Base-by-base conservation (phyloP, 2,113 vertebrate species). In the western clawed frog (Xenopus tropicalis) region DNA sequence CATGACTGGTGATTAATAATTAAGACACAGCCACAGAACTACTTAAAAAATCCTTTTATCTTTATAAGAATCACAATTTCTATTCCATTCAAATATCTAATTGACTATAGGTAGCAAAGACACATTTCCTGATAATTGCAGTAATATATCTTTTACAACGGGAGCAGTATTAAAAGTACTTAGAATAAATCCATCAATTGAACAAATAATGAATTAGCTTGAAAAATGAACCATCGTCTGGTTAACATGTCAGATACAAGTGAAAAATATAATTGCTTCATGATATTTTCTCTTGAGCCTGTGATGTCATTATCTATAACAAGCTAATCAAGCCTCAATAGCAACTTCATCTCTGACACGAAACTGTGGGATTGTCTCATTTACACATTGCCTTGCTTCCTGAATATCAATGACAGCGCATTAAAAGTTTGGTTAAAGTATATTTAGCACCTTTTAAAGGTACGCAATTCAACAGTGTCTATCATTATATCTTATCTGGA, bases 101-200 rank as follows among this genome's bases (percentile, higher is more conserved):
- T 75, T 75, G 66, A 69, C 24, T 69, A 62, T 61, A 25, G 6
- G 52, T 62, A 37, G 25, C 29, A 52, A 61, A 68, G 72, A 19
- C 42, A 85, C 81, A 87, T 84, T 85, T 86, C 78, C 61, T 82
- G 78, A 65, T 88, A 89, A 90, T 90, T 86, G 86, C 85, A 79
- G 82, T 80, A 85, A 88, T 87, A 85, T 83, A 83, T 87, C 84
- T 78, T 65, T 83, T 74, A 78, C 78, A 87, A 81, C 79, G 72
- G 78, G 82, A 84, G 62, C 52, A 3, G 20, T 46, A 52, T 85
- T 83, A 86, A 84, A 84, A 83, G 24, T 59, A 69, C 72, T 67
- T 62, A 54, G 83, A 76, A 86, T 77, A 80, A 86, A 88, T 86
- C 82, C 79, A 78, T 71, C 81, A 82, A 80, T 73, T 82, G 74